Evolutionary conservation across 2,888 invertebrate species (phyloP).

Genomic region (Thyatira batis): DNA sequence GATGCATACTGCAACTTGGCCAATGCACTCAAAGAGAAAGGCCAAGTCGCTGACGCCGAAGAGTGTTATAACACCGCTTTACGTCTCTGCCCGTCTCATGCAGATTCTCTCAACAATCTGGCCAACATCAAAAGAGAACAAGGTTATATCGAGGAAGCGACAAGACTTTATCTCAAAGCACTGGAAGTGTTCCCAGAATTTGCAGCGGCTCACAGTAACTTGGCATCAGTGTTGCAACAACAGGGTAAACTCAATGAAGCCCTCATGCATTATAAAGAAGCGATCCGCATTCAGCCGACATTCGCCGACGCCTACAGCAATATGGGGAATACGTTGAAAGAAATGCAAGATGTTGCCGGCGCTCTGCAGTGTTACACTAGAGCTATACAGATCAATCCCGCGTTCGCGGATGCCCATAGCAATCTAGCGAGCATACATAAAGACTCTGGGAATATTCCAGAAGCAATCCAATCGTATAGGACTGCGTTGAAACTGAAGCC

Average conservation of each 20-base stretch:
- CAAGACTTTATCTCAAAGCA: constrained; percentile 95
- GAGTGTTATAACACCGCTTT: constrained; percentile 99
- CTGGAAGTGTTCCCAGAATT: constrained; percentile 98
- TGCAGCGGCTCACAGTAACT: constrained; percentile 99
- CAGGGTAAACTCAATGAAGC: constrained; percentile 98
- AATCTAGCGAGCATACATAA: constrained; percentile 99
- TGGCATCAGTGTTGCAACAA: constrained; percentile 98
- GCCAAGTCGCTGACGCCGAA: constrained; percentile 97
- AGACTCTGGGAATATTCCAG: constrained; percentile 99
- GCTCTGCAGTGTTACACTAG: constrained; percentile 98
- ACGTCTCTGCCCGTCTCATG: constrained; percentile 97
- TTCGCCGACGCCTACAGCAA: constrained; percentile 99
- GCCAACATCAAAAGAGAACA: constrained; percentile 99
- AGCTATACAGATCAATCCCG: constrained; percentile 99
- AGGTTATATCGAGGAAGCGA: constrained; percentile 99
- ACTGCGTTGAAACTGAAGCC: constrained; percentile 98
- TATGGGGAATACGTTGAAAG: constrained; percentile 99
- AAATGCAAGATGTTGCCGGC: constrained; percentile 98
- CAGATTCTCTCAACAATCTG: constrained; percentile 98
- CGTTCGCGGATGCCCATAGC: constrained; percentile 99
- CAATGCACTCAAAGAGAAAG: constrained; percentile 99
- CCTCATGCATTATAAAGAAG: constrained; percentile 99
- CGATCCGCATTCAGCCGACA: constrained; percentile 98
- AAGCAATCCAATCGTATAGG: constrained; percentile 98
- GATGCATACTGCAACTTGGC: constrained; percentile 99